These are phyloP conservation scores for Percopsis omiscomaycus DNA, from an alignment of 2,797 vertebrate species.

Conservation along the genomic window DNA sequence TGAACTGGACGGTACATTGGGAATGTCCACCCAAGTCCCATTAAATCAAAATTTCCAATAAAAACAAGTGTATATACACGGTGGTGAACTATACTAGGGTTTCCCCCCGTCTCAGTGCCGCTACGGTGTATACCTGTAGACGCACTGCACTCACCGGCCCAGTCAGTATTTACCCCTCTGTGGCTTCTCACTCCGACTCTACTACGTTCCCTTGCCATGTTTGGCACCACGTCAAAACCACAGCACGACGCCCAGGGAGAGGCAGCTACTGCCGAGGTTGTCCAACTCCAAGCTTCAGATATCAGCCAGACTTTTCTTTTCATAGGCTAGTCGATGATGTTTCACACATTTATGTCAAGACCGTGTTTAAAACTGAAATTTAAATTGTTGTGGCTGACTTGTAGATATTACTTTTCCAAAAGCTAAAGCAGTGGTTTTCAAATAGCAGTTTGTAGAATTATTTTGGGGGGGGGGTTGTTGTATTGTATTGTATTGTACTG, in stretches of 20 bases:
- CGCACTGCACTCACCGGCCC: conserved; percentile 41
- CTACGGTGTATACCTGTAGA: conserved; percentile 15
- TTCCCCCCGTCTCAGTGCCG: not conserved
- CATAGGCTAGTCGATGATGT: not conserved
- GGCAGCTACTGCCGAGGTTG: conserved; percentile 20
- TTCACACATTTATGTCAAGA: conserved; percentile 9
- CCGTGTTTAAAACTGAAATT: not conserved
- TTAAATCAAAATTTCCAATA: too few relatives aligned
- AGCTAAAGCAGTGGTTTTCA: too few relatives aligned
- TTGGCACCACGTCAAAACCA: conserved; percentile 65
- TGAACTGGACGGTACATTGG: not conserved
- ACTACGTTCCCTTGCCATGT: conserved; percentile 47
- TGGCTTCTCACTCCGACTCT: conserved; percentile 58
- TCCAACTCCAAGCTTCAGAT: conserved; percentile 3
- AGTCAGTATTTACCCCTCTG: conserved; percentile 62
- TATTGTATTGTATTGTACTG: too few relatives aligned
- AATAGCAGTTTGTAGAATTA: too few relatives aligned
- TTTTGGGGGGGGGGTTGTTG: too few relatives aligned
- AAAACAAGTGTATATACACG: not conserved
- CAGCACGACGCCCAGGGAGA: conserved; percentile 41
- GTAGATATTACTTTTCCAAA: too few relatives aligned
- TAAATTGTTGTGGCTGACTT: too few relatives aligned
- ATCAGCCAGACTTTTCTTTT: not conserved
- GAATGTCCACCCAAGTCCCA: too few relatives aligned
- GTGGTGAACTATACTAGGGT: not conserved